These are phyloP conservation scores for Stichodactyla mertensii DNA, from an alignment of 64 coral and sea anemone species.

Conservation along the genomic window DNA sequence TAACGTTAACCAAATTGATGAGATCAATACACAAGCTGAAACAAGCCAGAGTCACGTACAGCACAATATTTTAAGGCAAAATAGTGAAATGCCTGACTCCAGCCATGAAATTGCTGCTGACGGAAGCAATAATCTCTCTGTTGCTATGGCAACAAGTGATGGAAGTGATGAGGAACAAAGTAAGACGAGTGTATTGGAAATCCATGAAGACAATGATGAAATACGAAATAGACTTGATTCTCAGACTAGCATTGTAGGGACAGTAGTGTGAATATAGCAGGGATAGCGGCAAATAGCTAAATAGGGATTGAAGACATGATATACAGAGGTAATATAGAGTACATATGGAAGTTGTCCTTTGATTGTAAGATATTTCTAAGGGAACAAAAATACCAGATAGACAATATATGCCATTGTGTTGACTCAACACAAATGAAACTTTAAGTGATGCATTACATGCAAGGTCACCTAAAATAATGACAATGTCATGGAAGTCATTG, in stretches of 20 bases:
- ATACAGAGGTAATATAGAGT: neutral
- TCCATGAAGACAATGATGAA: neutral
- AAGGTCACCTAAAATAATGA: too few relatives aligned
- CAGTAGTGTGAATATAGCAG: constrained; percentile 4
- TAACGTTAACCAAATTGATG: neutral
- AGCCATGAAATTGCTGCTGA: neutral
- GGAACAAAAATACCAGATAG: too few relatives aligned
- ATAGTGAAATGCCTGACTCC: neutral
- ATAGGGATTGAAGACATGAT: neutral
- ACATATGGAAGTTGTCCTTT: neutral
- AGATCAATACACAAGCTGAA: neutral
- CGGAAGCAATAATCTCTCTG: neutral
- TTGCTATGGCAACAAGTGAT: neutral
- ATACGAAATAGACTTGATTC: neutral
- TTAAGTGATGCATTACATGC: too few relatives aligned
- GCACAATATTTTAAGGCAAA: neutral
- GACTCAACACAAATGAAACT: too few relatives aligned
- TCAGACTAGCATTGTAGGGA: constrained; percentile 6
- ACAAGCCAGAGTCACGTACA: neutral
- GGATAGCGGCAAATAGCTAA: neutral
- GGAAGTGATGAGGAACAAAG: neutral
- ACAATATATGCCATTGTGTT: too few relatives aligned
- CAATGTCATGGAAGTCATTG: too few relatives aligned
- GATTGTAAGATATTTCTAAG: neutral
- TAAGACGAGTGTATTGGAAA: neutral